Evolutionary conservation across 2,797 vertebrate species (phyloP), one percentile per base, ranked within the genome.

Genomic region (Crocodylus rhombifer): DNA sequence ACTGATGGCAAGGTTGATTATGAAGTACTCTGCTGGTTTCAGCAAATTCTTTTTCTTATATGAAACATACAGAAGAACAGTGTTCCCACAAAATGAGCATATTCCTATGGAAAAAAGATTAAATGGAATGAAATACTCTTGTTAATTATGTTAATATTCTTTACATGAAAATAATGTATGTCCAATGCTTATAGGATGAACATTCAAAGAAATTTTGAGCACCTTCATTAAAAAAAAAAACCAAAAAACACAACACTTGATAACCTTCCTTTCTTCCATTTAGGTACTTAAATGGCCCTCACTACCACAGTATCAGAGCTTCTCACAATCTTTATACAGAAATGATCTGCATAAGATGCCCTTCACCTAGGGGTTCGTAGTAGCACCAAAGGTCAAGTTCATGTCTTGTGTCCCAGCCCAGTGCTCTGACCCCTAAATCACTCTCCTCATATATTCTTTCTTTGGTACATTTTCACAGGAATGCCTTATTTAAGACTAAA

Each of bases 1-100:
- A 81, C 98, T 98, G 42, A 98, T 58, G n/a, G 98, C 98, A 8
- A 98, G 97, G 96, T 99, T 98, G 95, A 98, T 93, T 90, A 99
- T 98, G 95, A 99, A 98, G 94, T 97, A 98, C 96, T 98, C 98
- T 0, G 98, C 98, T 4, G 98, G 98, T 94, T 98, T 99, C 94
- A 99, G 93, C 64, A 98, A 92, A 64, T 98, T 98, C 83, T 97
- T 98, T 90, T 98, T 98, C 96, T 98, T 98, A 93, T 98, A 98
- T 89, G 98, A 98, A 77, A 98, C 86, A 17, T 98, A 98, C 7
- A 99, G 94, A 60, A 99, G 95, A 17, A 96, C 95, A 94, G 95
- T 97, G 96, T 98, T 98, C 21, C 98, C 98, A 92, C 98, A 97
- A 28, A 98, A 92, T 13, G 98, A 98, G 79, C 97, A 98, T 20